Percentiles rank a stretch among this genome's conserved stretches.
phyloP scores from a whole-genome alignment of 35 echinoderm and acorn worm species.

The Nesometra sesokonis region DNA sequence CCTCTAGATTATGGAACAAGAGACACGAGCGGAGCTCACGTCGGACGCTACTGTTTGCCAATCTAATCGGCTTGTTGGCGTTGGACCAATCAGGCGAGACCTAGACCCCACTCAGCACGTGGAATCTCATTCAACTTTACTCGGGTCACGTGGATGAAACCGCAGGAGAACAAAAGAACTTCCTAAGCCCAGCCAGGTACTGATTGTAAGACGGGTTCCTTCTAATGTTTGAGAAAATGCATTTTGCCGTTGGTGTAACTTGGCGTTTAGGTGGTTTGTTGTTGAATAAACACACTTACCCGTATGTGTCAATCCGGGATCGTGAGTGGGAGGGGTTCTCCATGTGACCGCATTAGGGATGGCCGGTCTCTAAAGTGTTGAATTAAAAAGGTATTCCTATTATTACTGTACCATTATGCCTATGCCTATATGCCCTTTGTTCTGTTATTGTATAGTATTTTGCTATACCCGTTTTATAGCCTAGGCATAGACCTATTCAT shows the following conservation, averaged over 20 bases:
- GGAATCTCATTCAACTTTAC: neutral
- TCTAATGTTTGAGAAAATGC: neutral
- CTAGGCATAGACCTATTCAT: no score
- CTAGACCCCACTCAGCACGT: neutral
- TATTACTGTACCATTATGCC: no score
- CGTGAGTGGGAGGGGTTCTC: no score
- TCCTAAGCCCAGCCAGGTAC: neutral
- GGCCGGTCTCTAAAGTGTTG: no score
- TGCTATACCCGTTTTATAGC: no score
- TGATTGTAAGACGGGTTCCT: neutral
- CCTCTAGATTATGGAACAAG: neutral
- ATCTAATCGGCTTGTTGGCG: neutral
- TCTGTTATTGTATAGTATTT: no score
- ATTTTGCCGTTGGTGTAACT: neutral
- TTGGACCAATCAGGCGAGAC: neutral
- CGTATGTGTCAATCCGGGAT: no score
- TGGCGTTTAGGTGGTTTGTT: no score
- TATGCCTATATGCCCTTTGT: no score
- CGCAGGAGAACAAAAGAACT: neutral
- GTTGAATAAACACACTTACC: no score
- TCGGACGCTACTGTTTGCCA: neutral
- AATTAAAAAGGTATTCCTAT: no score
- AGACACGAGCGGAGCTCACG: neutral
- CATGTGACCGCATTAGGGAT: no score
- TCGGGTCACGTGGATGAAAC: neutral